Percentiles rank a stretch among this genome's conserved stretches.
Evolutionary conservation across 2,113 vertebrate genomes (phyloP).

Genomic region (Scopus umbretta): DNA sequence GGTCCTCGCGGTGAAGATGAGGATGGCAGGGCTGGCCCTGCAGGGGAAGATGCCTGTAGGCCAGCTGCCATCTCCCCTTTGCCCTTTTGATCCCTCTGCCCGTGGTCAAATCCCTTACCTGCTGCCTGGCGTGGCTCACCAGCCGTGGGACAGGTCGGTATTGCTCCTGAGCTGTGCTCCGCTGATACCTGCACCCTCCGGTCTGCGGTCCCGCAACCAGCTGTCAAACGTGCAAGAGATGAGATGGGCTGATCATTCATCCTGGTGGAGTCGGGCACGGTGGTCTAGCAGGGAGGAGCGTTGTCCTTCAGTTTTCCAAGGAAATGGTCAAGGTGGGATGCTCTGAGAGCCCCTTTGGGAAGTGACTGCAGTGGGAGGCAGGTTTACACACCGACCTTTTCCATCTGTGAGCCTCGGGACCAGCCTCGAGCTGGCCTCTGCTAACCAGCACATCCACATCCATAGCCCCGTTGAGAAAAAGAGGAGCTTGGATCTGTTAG

Average conservation of each 20-base stretch:
- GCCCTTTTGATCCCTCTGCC: not conserved
- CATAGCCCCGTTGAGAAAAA: not conserved
- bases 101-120: not conserved
- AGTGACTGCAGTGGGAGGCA: not conserved
- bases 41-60: not conserved
- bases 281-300: not conserved
- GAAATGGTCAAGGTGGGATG: not conserved
- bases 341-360: not conserved
- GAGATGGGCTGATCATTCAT: not conserved
- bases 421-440: not conserved
- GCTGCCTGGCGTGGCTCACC: not conserved
- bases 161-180: not conserved
- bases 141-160: rapidly evolving
- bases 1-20: not conserved
- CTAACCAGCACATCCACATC: not conserved
- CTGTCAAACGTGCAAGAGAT: not conserved
- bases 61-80: not conserved
- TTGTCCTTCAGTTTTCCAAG: not conserved
- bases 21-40: not conserved
- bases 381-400: not conserved
- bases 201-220: not conserved
- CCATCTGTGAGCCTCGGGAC: rapidly evolving
- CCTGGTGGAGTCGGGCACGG: not conserved
- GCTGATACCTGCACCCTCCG: not conserved
- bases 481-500: not conserved